Evolutionary conservation across 2,797 vertebrate species (phyloP).

Genomic region (Gymnodraco acuticeps): DNA sequence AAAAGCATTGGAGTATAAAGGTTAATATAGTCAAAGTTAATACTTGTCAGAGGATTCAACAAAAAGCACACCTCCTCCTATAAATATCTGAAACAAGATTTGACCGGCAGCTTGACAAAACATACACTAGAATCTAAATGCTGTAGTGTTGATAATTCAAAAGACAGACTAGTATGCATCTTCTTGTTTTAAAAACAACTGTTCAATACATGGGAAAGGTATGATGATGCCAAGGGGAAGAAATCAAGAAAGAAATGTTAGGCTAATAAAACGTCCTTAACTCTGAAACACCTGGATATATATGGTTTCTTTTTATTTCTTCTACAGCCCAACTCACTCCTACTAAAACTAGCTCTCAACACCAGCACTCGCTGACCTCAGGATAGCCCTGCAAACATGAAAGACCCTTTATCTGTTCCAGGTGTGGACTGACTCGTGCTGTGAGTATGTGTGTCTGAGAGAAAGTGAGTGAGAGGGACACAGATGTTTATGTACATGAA

Average conservation of each 20-base stretch:
- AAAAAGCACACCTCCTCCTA: constrained; percentile 51
- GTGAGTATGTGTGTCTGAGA: constrained; percentile 53
- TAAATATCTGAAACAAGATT: constrained; percentile 67
- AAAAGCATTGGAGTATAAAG: constrained; percentile 69
- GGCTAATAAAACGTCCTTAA: constrained; percentile 76
- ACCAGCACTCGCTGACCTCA: constrained; percentile 83
- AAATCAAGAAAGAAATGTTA: constrained; percentile 69
- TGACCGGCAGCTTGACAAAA: constrained; percentile 58
- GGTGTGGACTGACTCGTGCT: constrained; percentile 81
- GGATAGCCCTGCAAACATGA: constrained; percentile 84
- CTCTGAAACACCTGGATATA: constrained; percentile 80
- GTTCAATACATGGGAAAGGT: constrained; percentile 57
- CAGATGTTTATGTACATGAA: constrained; percentile 70
- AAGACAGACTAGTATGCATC: constrained; percentile 54
- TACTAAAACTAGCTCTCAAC: constrained; percentile 84
- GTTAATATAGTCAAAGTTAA: constrained; percentile 65
- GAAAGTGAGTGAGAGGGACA: constrained; percentile 53
- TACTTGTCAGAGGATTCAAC: constrained; percentile 25
- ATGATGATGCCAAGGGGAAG: constrained; percentile 41
- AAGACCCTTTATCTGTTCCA: constrained; percentile 87
- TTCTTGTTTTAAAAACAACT: constrained; percentile 51
- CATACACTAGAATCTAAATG: constrained; percentile 57
- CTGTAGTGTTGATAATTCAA: constrained; percentile 68
- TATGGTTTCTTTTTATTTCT: constrained; percentile 81
- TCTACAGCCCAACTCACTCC: constrained; percentile 73